Evolutionary conservation across 2,797 vertebrate species (phyloP).

Genomic region (Holocentrus rufus): DNA sequence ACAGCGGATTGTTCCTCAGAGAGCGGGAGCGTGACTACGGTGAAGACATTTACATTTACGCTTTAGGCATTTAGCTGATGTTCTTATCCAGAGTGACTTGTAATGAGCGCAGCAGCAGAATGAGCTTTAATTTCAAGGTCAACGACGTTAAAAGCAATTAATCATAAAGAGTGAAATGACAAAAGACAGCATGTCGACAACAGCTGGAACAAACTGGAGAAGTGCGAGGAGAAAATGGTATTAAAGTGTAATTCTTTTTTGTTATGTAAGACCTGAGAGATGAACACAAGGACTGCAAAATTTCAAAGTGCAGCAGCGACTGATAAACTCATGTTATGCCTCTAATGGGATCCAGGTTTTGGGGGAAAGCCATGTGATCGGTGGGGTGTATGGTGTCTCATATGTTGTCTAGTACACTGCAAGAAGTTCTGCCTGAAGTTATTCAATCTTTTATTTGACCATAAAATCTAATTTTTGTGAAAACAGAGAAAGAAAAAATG

Average conservation of each 20-base stretch:
- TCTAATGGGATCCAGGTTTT: conserved; percentile 36
- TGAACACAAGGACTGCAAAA: conserved; percentile 1
- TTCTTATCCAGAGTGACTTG: background rate
- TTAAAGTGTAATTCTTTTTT: background rate
- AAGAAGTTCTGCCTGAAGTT: no score
- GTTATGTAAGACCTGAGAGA: background rate
- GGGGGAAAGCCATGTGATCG: background rate
- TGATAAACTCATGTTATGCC: conserved; percentile 27
- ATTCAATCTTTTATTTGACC: no score
- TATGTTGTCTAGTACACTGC: background rate
- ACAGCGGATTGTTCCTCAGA: conserved; percentile 27
- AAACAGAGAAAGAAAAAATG: no score
- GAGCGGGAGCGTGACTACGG: background rate
- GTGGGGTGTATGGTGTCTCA: background rate
- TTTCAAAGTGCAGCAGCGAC: conserved; percentile 25
- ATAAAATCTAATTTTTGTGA: background rate
- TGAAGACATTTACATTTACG: background rate
- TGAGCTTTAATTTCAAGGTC: background rate
- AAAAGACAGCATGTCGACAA: no score
- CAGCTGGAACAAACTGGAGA: background rate
- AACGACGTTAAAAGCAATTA: background rate
- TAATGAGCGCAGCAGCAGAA: background rate
- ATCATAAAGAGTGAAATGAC: background rate
- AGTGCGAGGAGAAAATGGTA: background rate
- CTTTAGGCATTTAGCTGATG: background rate